A percentile compares a stretch with the other conserved stretches of the same genome.
phyloP scores from a whole-genome alignment of 2,797 vertebrate species.

The Propithecus perrieri region DNA sequence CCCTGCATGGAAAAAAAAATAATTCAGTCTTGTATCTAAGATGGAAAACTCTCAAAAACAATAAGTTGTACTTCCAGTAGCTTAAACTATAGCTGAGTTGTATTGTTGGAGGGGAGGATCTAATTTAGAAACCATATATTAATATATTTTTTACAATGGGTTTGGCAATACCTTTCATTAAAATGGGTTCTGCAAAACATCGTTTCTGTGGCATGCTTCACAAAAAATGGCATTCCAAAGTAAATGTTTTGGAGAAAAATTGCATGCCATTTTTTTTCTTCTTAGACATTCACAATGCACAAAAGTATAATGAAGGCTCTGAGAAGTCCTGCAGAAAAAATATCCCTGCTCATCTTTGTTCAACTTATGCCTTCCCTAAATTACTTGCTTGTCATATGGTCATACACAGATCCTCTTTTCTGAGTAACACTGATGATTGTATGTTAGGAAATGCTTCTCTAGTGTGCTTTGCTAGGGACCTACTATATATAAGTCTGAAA shows the following conservation, averaged over 20 bases:
- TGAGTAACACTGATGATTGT: not conserved
- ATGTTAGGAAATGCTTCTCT: not conserved
- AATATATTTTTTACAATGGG: not conserved
- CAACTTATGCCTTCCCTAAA: not conserved
- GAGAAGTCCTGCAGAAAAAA: not conserved
- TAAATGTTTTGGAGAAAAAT: slow-evolving; percentile 40
- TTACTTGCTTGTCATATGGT: not conserved
- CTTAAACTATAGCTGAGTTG: not conserved
- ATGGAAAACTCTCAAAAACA: slow-evolving; percentile 20
- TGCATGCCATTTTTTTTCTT: not conserved
- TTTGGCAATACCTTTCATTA: slow-evolving; percentile 17
- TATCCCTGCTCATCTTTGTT: not conserved
- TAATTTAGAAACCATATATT: not conserved
- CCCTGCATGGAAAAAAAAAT: not conserved
- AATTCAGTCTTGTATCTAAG: not conserved
- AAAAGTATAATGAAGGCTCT: not conserved
- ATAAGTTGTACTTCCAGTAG: not conserved
- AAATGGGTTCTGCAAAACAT: not conserved
- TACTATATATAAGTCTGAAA: not conserved
- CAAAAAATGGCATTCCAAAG: not conserved
- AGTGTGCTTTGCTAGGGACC: not conserved
- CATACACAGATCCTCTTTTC: not conserved
- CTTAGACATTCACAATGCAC: not conserved
- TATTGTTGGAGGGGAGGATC: not conserved
- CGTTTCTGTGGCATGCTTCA: slow-evolving; percentile 17